These are phyloP conservation scores for Calliopsis andreniformis DNA, from an alignment of 1,140 invertebrate genomes.

Conservation along the genomic window DNA sequence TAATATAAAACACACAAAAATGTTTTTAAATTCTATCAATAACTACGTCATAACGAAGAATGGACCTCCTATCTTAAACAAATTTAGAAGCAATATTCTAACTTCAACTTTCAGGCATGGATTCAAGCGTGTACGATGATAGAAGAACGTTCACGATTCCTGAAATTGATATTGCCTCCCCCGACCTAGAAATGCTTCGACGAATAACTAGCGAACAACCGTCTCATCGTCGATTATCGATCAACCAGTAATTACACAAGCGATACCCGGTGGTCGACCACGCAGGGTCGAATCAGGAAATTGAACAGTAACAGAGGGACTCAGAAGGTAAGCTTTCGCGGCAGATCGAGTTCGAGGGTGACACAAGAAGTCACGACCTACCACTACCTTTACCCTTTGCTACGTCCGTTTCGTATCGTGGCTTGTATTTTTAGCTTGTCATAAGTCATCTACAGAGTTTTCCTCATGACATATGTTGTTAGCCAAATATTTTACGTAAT, in stretches of 20 bases:
- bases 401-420: too few relatives aligned
- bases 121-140: background rate
- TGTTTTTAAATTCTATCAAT: too few relatives aligned
- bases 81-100: too few relatives aligned
- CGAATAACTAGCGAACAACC: constrained; percentile 6
- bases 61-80: too few relatives aligned
- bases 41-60: too few relatives aligned
- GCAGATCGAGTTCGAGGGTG: constrained; percentile 6
- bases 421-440: too few relatives aligned
- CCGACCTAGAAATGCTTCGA: constrained; percentile 35
- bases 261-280: constrained; percentile 16
- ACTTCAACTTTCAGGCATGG: too few relatives aligned
- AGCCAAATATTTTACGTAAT: too few relatives aligned
- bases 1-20: too few relatives aligned
- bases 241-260: constrained; percentile 50
- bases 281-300: constrained; percentile 4
- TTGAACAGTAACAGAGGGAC: background rate
- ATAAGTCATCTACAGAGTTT: too few relatives aligned
- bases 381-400: background rate
- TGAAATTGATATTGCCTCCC: constrained; percentile 15
- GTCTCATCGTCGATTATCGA: constrained; percentile 58
- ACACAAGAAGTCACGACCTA: constrained; percentile 30
- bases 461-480: too few relatives aligned
- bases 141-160: background rate
- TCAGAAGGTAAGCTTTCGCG: background rate